These are phyloP conservation scores for Blastomussa wellsi DNA, from an alignment of 92 coral and sea anemone genomes.

Conservation along the genomic window DNA sequence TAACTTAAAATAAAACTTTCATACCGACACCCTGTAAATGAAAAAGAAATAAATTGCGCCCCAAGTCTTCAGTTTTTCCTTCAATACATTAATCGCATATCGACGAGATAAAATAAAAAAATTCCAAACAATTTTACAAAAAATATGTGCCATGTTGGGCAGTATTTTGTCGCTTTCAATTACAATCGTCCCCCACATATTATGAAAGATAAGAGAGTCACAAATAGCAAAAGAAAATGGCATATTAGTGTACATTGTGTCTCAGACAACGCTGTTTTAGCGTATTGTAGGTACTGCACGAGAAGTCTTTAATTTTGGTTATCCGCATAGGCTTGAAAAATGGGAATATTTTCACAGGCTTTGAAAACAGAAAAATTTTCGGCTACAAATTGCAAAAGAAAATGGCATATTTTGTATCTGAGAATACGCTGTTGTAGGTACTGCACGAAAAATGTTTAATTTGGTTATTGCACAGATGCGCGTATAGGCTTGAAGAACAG, in stretches of 20 bases:
- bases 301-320: background rate
- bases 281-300: background rate
- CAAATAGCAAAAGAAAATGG: background rate
- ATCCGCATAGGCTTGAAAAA: background rate
- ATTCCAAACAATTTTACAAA: background rate
- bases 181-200: constrained; percentile 8
- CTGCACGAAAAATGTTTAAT: background rate
- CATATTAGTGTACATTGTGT: background rate
- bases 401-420: background rate
- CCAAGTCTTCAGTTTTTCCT: background rate
- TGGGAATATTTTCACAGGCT: background rate
- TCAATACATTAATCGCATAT: background rate
- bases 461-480: background rate
- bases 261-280: background rate
- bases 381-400: background rate
- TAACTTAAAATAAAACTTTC: background rate
- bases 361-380: too few relatives aligned
- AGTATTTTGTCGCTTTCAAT: constrained; percentile 17
- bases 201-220: background rate
- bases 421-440: background rate
- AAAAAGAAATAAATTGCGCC: background rate
- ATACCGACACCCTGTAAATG: background rate
- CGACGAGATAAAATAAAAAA: background rate
- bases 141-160: background rate
- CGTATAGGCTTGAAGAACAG: background rate